phyloP scores from a whole-genome alignment of 2,888 invertebrate species.

The Folsomia manolachei region DNA sequence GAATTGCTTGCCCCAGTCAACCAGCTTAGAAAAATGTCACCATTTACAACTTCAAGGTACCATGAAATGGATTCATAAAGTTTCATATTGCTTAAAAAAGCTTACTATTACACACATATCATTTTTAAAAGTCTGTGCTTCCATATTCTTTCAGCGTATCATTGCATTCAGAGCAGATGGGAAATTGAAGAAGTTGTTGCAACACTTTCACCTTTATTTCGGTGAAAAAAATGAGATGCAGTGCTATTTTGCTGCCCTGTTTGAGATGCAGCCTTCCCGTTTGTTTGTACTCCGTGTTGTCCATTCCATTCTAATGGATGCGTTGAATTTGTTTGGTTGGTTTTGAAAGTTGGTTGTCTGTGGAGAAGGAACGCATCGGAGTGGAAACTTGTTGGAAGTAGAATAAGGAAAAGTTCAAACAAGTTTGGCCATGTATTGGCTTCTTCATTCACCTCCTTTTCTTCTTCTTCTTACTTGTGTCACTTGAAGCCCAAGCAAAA shows the following conservation, averaged over 20 bases:
- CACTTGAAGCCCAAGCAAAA: not conserved
- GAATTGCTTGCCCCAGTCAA: no score
- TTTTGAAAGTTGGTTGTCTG: not conserved
- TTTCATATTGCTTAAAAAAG: no score
- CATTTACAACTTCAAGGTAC: not conserved
- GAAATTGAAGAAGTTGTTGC: no score
- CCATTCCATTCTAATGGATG: not conserved
- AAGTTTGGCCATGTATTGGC: not conserved
- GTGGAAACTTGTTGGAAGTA: not conserved
- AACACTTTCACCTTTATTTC: no score
- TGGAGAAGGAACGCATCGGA: not conserved
- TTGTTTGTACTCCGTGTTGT: not conserved
- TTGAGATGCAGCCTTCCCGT: no score
- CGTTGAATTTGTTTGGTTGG: not conserved
- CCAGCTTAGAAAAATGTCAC: not conserved
- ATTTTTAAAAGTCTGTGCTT: no score
- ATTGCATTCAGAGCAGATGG: no score
- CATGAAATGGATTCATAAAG: no score
- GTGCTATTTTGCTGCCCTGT: no score
- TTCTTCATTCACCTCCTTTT: not conserved
- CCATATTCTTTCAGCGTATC: no score
- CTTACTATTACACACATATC: no score
- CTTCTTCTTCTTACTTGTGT: not conserved
- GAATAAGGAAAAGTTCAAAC: not conserved
- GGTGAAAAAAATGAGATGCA: no score